Conservation (phyloP, 2,113 vertebrate species). For the Castor canadensis region DNA sequence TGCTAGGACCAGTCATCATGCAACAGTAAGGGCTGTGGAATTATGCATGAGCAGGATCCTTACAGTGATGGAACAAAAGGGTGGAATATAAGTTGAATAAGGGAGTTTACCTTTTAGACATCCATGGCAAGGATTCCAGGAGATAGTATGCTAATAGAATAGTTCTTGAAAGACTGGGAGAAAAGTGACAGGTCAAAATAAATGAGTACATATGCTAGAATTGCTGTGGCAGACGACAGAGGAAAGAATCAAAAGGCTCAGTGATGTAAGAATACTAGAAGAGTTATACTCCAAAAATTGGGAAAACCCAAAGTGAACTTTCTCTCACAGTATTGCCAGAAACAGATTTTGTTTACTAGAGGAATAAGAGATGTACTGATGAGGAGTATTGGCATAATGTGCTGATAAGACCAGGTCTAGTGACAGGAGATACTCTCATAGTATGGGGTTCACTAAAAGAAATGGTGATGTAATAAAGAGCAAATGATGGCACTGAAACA, state of each 20-base stretch:
- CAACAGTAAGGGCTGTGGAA: neutral
- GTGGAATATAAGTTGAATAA: neutral
- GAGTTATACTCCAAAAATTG: too few species aligned
- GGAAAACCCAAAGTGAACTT: neutral
- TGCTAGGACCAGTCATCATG: too few species aligned
- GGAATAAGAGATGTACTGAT: neutral
- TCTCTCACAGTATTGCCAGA: neutral
- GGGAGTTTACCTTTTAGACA: neutral
- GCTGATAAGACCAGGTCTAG: neutral
- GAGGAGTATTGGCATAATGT: neutral
- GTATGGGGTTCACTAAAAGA: neutral
- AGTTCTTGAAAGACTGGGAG: neutral
- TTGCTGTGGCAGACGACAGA: neutral
- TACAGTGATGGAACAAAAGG: neutral
- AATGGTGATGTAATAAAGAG: neutral
- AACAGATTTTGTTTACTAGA: neutral
- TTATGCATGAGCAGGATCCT: neutral
- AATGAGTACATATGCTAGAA: neutral
- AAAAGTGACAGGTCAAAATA: neutral
- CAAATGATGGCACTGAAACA: neutral
- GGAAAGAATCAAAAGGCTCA: neutral
- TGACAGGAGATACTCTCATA: neutral
- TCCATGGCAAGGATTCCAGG: neutral
- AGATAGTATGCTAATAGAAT: neutral
- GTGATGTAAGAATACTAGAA: too few species aligned